Evolutionary conservation across 2,888 invertebrate genomes (phyloP).

Genomic region (Microctonus aethiopoides): DNA sequence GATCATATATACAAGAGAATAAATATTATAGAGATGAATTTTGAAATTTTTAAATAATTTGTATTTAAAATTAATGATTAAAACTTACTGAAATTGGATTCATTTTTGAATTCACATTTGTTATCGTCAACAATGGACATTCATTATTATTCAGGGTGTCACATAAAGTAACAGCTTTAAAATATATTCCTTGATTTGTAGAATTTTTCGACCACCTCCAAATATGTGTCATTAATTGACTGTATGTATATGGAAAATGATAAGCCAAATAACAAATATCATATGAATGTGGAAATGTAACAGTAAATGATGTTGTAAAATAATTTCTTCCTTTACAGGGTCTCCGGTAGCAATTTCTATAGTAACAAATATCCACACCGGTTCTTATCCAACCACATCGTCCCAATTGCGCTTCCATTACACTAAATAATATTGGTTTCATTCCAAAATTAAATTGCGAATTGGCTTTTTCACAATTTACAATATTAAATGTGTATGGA

Average conservation of each 20-base stretch:
- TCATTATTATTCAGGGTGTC: conserved; percentile 79
- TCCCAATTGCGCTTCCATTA: conserved; percentile 74
- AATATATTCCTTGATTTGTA: conserved; percentile 70
- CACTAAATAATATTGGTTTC: conserved; percentile 90
- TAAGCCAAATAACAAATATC: conserved; percentile 89
- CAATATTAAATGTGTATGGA: conserved; percentile 84
- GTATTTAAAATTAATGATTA: background rate
- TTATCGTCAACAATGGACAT: conserved; percentile 81
- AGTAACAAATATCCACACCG: conserved; percentile 85
- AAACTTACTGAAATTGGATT: conserved; percentile 71
- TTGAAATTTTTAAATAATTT: too few species aligned
- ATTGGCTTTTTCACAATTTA: conserved; percentile 88
- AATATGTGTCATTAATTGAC: conserved; percentile 79
- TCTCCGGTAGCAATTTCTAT: conserved; percentile 79
- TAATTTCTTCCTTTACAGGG: conserved; percentile 73
- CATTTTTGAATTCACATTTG: conserved; percentile 71
- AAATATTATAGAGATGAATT: background rate
- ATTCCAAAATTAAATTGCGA: conserved; percentile 91
- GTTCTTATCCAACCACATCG: conserved; percentile 77
- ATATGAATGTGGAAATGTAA: conserved; percentile 78
- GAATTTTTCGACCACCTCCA: conserved; percentile 73
- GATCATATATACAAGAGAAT: too few species aligned
- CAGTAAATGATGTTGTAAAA: conserved; percentile 82
- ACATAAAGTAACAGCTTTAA: conserved; percentile 77
- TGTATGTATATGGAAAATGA: conserved; percentile 88